Evolutionary conservation across 2,113 vertebrate genomes (phyloP), one percentile per base, ranked within the genome.

Genomic region (Hippocampus zosterae): DNA sequence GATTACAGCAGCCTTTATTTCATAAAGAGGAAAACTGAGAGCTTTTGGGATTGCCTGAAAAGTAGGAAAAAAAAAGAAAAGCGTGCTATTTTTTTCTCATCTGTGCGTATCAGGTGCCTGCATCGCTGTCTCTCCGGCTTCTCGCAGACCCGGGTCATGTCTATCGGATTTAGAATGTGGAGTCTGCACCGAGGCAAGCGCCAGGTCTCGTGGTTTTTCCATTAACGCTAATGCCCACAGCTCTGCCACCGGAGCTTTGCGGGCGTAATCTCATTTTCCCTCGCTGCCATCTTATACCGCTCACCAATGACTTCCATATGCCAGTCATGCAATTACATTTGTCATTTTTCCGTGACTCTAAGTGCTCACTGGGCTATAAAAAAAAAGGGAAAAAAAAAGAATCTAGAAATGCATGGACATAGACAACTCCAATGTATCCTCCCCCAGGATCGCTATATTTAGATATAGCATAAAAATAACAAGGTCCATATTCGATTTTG

Each of bases 141-240:
- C 65, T 71, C 71, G 64, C 73, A 82, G 73, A 83, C 79, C 71
- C 64, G 53, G 75, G 68, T 79, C 74, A 67, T 78, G 68, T 77
- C 81, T 84, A 83, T 79, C 78, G 86, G 83, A 87, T 88, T 85
- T 84, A 72, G 82, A 87, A 80, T 71, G 81, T 46, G 87, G 79
- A 33, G 27, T 3, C 71, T 16, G 70, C 71, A 78, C 70, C 56
- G 71, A 79, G 82, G 84, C 85, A 74, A 79, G 69, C 72, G 79
- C 72, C 87, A 88, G 85, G 85, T 89, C 87, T 86, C 82, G 84
- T 80, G 76, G 75, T 29, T 80, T 87, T 90, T 84, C 81, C 84
- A 84, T 90, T 86, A 81, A 85, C 82, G 78, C 84, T 82, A 87
- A 85, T 83, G 83, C 82, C 73, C 25, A 1, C 67, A 83, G 82